A percentile compares a stretch with the other conserved stretches of the same genome.
These are phyloP conservation scores for Clepsis dumicolana DNA, from an alignment of 2,888 invertebrate genomes.

Conservation along the genomic window DNA sequence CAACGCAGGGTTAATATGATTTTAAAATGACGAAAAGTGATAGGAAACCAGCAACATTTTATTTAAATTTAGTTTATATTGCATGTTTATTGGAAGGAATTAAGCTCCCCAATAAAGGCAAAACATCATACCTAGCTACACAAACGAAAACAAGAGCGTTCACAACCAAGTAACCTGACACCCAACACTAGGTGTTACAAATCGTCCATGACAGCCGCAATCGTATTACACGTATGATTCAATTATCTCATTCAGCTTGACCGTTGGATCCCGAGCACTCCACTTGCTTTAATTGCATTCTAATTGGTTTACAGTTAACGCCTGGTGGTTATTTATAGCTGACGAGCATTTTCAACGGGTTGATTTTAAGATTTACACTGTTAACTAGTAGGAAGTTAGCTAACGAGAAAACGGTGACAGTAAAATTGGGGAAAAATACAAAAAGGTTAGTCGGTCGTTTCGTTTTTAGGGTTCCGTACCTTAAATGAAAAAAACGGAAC, in stretches of 20 bases:
- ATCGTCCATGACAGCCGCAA: slow-evolving; percentile 24
- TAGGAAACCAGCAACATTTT: too few species aligned
- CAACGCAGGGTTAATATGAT: too few species aligned
- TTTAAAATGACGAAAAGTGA: too few species aligned
- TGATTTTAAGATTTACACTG: too few species aligned
- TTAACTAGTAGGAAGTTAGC: too few species aligned
- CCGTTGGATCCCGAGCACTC: slow-evolving; percentile 26
- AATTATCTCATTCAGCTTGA: slow-evolving; percentile 35
- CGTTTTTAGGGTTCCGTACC: too few species aligned
- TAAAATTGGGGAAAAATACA: too few species aligned
- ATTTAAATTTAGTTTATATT: too few species aligned
- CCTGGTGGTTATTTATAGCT: slow-evolving; percentile 24
- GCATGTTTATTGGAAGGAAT: too few species aligned
- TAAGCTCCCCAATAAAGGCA: background rate
- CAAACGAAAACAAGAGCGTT: background rate
- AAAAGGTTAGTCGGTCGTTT: too few species aligned
- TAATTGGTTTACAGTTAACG: slow-evolving; percentile 43
- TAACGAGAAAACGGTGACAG: too few species aligned
- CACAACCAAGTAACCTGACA: background rate
- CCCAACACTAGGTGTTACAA: background rate
- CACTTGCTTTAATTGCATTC: slow-evolving; percentile 34
- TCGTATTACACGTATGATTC: slow-evolving; percentile 31
- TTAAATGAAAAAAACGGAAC: too few species aligned
- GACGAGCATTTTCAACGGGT: background rate
- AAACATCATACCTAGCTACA: background rate